phyloP scores from a whole-genome alignment of 1,140 invertebrate species.

The Euschistus heros region DNA sequence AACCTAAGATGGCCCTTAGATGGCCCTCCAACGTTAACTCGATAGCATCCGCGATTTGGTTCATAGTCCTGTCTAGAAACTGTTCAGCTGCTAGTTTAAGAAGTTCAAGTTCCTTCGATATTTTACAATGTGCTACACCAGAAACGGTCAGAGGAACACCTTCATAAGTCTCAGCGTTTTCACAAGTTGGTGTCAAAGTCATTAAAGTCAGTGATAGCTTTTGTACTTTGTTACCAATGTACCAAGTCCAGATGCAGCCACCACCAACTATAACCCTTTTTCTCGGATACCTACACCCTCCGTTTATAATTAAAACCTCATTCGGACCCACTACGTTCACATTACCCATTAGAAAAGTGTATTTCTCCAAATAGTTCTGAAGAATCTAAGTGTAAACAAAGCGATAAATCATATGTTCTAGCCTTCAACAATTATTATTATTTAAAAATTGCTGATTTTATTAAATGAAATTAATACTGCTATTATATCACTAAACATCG shows the following conservation, averaged over 20 bases:
- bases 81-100: neutral
- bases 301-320: no score
- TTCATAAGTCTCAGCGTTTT: neutral
- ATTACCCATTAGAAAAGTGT: no score
- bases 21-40: constrained; percentile 9
- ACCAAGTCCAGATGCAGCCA: constrained; percentile 2
- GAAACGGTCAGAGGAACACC: neutral
- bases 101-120: neutral
- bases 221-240: neutral
- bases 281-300: no score
- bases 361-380: no score
- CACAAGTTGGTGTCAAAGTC: neutral
- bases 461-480: no score
- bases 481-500: no score
- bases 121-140: constrained; percentile 6
- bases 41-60: neutral
- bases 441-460: no score
- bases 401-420: no score
- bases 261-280: neutral
- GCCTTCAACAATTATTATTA: no score
- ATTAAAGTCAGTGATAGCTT: neutral
- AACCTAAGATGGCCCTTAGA: neutral
- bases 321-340: no score
- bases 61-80: neutral
- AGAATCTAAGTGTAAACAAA: no score